Percentiles rank a stretch among this genome's conserved stretches.
Evolutionary conservation across 2,888 invertebrate species (phyloP).

Genomic region (Eugnorisma glareosa): DNA sequence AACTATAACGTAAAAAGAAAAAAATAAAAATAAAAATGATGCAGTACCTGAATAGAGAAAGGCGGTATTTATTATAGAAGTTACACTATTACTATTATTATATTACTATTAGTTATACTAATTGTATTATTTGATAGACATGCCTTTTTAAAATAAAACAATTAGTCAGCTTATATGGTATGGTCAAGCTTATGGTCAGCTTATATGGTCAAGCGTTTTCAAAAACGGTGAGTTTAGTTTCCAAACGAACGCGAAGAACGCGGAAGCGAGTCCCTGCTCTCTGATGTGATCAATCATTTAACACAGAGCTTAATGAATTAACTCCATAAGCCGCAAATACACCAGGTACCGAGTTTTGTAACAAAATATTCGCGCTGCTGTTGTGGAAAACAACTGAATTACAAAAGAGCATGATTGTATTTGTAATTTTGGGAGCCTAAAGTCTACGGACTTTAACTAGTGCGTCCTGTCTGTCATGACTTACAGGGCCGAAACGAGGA

Average conservation of each 20-base stretch:
- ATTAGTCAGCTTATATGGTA: neutral
- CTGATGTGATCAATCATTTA: conserved; percentile 54
- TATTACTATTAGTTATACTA: too few species aligned
- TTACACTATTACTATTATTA: too few species aligned
- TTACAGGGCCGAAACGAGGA: too few species aligned
- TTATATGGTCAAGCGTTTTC: conserved; percentile 2
- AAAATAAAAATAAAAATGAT: too few species aligned
- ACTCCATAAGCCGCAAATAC: conserved; percentile 20
- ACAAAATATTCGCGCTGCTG: conserved; percentile 16
- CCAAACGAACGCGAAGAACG: conserved; percentile 11
- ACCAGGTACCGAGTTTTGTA: conserved; percentile 17
- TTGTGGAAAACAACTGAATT: conserved; percentile 10
- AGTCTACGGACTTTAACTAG: too few species aligned
- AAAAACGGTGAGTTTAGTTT: conserved; percentile 23
- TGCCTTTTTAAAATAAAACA: neutral
- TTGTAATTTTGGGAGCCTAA: too few species aligned
- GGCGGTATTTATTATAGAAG: neutral
- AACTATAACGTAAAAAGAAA: too few species aligned
- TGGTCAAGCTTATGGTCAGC: too few species aligned
- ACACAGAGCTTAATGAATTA: conserved; percentile 36
- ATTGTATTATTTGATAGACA: too few species aligned
- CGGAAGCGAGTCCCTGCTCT: conserved; percentile 26
- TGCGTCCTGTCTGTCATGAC: too few species aligned
- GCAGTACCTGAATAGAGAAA: neutral
- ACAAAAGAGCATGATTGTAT: neutral